These are phyloP conservation scores for Elachura formosa DNA, from an alignment of 2,113 vertebrate species.

Conservation along the genomic window DNA sequence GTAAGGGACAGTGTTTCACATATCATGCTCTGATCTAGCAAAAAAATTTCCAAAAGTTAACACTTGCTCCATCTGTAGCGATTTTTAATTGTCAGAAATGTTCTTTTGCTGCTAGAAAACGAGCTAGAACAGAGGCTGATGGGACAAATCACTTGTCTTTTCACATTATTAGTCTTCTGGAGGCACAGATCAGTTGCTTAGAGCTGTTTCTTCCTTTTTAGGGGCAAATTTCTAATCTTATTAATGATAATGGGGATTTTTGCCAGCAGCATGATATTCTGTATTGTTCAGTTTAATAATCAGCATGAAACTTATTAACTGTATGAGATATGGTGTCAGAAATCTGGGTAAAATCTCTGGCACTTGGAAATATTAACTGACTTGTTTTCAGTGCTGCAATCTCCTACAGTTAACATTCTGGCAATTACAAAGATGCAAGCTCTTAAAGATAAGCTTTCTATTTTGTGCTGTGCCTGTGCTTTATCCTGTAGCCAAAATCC, in stretches of 20 bases:
- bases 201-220: conserved; percentile 31
- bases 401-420: conserved; percentile 17
- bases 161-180: conserved; percentile 16
- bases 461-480: background rate
- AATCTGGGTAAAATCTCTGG: conserved; percentile 50
- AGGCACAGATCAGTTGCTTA: background rate
- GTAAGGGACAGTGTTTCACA: background rate
- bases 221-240: conserved; percentile 40
- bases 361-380: conserved; percentile 20
- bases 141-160: conserved; percentile 4
- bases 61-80: background rate
- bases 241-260: conserved; percentile 23
- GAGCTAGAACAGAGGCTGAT: background rate
- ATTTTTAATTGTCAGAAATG: background rate
- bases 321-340: background rate
- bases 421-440: conserved; percentile 16
- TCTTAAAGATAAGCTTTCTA: conserved; percentile 13
- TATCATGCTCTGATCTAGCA: background rate
- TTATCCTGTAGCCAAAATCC: conserved; percentile 10
- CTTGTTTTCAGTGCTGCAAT: conserved; percentile 13
- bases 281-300: conserved; percentile 47
- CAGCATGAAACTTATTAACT: conserved; percentile 55
- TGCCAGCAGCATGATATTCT: conserved; percentile 31
- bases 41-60: background rate
- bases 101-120: background rate